These are phyloP conservation scores for Neodon shergylaensis DNA, from an alignment of 2,113 vertebrate species.

Conservation along the genomic window DNA sequence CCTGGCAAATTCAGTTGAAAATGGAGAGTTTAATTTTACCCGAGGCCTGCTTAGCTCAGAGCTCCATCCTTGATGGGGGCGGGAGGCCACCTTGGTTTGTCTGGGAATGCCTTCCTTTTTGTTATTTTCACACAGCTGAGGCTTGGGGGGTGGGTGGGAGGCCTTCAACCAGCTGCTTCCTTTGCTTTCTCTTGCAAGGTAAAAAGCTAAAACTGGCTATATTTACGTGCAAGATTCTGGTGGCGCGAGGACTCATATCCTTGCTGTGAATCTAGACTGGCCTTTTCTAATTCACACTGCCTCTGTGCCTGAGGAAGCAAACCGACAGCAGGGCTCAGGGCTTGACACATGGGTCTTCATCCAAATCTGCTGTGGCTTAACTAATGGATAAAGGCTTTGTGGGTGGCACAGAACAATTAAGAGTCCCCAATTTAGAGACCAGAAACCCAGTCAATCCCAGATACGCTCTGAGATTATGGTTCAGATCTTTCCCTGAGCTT, in stretches of 20 bases:
- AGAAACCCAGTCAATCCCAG: neutral
- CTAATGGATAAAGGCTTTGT: neutral
- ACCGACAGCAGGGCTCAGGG: neutral
- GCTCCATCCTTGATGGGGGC: conserved; percentile 17
- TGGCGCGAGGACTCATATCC: neutral
- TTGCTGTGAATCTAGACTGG: neutral
- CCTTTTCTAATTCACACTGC: neutral
- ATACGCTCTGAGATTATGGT: neutral
- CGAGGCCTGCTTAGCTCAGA: conserved; percentile 22
- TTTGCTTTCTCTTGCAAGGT: neutral
- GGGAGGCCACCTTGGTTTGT: neutral
- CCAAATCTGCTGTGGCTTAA: neutral
- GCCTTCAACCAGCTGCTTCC: neutral
- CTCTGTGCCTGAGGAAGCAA: neutral
- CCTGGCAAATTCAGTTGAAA: conserved; percentile 79
- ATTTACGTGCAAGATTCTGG: neutral
- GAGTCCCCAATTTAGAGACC: neutral
- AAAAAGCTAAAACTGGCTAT: neutral
- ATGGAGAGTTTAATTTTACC: conserved; percentile 66
- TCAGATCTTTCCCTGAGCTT: neutral
- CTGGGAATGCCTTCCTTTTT: neutral
- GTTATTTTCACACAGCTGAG: neutral
- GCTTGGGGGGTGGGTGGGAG: neutral
- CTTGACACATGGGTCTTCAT: neutral
- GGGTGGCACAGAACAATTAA: neutral